Evolutionary conservation across 2,797 vertebrate genomes (phyloP), one percentile per base, ranked within the genome.

Genomic region (Helicolenus hilgendorfi): DNA sequence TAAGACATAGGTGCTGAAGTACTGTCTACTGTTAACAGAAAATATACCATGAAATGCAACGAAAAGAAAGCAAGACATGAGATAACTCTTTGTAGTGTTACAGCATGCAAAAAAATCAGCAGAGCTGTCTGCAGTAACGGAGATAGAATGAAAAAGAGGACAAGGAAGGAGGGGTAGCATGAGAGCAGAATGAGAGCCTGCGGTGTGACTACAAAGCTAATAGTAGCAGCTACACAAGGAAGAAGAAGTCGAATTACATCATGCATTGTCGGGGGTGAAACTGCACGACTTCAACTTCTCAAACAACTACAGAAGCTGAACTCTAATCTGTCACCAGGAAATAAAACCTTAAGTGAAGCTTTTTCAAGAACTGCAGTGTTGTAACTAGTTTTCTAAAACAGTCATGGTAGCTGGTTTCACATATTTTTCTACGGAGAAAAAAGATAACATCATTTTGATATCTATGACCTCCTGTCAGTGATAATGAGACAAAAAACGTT

Each of bases 131-230:
- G 49, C 59, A 58, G 20, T 31, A 59, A 62, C 13, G 14, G 58
- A 59, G 68, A 84, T 5, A 73, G 22, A 80, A 55, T 29, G 74
- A 83, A 6, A 36, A 45, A 69, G 11, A 64, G 77, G 41, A 49
- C 9, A 24, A 64, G 26, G 62, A 18, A 70, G 11, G 33, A 31
- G 65, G 9, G 33, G 69, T 18, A 26, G 41, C 27, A 65, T 27
- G 75, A 64, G 69, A 76, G 81, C 33, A 33, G 13, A 67, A 72
- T 31, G 29, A 79, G 76, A 85, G 31, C 75, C 73, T 20, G 84
- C 26, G 5, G 70, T 63, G 75, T 72, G 63, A 88, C 87, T 77
- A 69, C 73, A 89, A 85, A 91, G 83, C 49, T 62, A 73, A 80
- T 5, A 49, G 56, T 27, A 68, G 45, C 62, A 53, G 77, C 80